Conservation (phyloP, 37 sponge, comb jelly and placozoan genomes). For the Aplysina aerophoba region DNA sequence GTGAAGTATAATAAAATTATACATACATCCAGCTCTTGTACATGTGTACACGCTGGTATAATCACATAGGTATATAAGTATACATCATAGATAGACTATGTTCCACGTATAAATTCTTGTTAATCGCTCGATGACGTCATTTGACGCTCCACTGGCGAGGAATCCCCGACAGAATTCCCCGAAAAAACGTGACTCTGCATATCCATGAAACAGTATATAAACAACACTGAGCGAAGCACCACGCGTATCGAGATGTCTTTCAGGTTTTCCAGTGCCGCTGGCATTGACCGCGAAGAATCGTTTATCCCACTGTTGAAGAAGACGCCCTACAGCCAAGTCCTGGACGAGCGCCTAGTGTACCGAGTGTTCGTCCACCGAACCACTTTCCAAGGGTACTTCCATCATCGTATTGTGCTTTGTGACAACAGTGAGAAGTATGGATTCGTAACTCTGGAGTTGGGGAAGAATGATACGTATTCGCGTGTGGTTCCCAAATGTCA, state of each 20-base stretch:
- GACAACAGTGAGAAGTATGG: background rate
- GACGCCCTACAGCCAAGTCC: background rate
- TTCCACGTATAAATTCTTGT: no score
- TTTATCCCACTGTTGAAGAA: background rate
- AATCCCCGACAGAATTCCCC: no score
- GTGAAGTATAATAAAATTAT: no score
- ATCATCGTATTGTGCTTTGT: background rate
- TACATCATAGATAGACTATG: no score
- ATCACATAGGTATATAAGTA: no score
- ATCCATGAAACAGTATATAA: no score
- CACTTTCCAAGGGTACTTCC: background rate
- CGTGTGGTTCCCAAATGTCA: background rate
- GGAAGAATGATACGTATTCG: background rate
- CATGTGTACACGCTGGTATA: no score
- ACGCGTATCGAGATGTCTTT: background rate
- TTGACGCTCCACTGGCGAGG: no score
- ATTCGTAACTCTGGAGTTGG: conserved; percentile 5
- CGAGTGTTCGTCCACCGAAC: background rate
- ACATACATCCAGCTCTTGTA: no score
- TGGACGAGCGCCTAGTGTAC: background rate
- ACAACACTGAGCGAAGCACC: no score
- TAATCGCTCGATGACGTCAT: no score
- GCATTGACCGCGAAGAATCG: background rate
- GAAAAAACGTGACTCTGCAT: no score
- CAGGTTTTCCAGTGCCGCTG: background rate